These are phyloP conservation scores for Lagopus muta DNA, from an alignment of 2,113 vertebrate species.

Conservation along the genomic window DNA sequence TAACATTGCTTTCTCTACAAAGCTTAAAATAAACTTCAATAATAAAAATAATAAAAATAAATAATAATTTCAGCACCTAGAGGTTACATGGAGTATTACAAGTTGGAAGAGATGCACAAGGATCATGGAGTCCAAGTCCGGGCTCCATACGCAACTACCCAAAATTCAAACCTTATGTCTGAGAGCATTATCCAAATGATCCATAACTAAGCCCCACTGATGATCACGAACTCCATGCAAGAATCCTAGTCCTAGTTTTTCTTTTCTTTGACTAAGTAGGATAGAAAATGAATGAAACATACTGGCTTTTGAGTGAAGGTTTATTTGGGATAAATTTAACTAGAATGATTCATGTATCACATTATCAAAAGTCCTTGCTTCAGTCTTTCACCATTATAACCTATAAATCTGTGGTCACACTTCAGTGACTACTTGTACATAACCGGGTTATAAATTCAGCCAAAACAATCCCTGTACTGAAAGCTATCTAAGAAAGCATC, in stretches of 20 bases:
- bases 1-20: background rate
- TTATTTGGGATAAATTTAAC: background rate
- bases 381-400: background rate
- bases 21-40: background rate
- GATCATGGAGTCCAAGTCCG: background rate
- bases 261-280: background rate
- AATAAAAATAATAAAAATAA: background rate
- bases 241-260: background rate
- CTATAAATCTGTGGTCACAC: background rate
- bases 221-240: background rate
- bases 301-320: background rate
- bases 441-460: background rate
- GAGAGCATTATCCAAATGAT: background rate
- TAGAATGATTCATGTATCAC: background rate
- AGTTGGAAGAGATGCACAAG: background rate
- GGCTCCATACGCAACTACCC: background rate
- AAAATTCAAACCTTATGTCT: background rate
- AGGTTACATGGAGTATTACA: background rate
- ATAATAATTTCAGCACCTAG: background rate
- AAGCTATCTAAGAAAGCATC: background rate
- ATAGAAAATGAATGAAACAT: background rate
- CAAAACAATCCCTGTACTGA: fast-evolving
- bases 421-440: background rate
- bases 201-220: background rate
- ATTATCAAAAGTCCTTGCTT: background rate